Percentiles rank a stretch among this genome's conserved stretches.
Conservation (phyloP, 2,113 vertebrate species). For the Mesitornis unicolor region DNA sequence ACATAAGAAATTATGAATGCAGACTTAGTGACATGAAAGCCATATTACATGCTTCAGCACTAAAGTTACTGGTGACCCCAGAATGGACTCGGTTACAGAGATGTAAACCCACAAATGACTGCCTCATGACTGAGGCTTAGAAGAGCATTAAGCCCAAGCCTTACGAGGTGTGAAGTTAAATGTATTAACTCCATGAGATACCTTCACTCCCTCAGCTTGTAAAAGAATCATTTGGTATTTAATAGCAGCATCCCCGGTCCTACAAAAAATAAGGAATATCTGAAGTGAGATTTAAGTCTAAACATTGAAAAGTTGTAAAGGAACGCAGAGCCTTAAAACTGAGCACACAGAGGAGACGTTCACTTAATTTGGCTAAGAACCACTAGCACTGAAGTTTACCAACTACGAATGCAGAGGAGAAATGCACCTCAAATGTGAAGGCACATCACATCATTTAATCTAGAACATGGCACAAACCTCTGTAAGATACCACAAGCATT, state of each 20-base stretch:
- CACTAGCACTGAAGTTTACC: background rate
- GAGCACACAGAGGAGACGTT: background rate
- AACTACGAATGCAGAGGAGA: background rate
- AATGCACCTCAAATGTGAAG: background rate
- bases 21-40: background rate
- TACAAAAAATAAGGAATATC: slow-evolving; percentile 12
- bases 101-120: background rate
- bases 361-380: background rate
- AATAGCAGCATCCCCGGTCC: background rate
- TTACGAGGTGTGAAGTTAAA: slow-evolving; percentile 8
- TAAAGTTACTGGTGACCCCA: background rate
- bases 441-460: background rate
- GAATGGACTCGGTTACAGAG: background rate
- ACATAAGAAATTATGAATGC: background rate
- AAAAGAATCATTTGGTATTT: slow-evolving; percentile 41
- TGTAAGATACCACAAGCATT: background rate
- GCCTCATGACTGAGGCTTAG: background rate
- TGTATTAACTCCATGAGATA: slow-evolving; percentile 16
- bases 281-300: background rate
- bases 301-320: background rate
- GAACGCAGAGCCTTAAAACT: background rate
- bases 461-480: background rate
- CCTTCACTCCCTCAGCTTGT: slow-evolving; percentile 15
- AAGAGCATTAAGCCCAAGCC: background rate
- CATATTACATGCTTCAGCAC: background rate